phyloP scores from a whole-genome alignment of 2,888 invertebrate species.

The Lampropteryx suffumata region DNA sequence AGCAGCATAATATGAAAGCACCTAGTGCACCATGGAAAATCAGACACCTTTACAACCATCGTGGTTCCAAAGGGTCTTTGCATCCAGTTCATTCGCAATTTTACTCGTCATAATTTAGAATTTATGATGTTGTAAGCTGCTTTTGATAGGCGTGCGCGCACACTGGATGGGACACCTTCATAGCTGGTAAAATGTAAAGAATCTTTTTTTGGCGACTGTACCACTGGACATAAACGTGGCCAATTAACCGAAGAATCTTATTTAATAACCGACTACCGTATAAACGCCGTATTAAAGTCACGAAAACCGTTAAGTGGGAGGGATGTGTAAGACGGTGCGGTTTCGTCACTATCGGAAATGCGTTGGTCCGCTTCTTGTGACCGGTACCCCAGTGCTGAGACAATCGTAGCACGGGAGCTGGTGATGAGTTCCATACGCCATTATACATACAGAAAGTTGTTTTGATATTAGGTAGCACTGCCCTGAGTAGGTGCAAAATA shows the following conservation, averaged over 20 bases:
- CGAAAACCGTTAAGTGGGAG: constrained; percentile 71
- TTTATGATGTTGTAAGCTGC: background rate
- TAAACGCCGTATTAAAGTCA: constrained; percentile 69
- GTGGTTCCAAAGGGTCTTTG: background rate
- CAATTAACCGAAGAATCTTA: constrained; percentile 71
- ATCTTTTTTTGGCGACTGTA: constrained; percentile 3
- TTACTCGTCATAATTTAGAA: background rate
- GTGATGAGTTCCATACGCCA: background rate
- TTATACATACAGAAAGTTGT: no score
- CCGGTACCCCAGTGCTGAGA: constrained; percentile 48
- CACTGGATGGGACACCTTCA: no score
- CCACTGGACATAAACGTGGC: constrained; percentile 58
- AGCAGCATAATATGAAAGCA: no score
- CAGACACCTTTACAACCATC: background rate
- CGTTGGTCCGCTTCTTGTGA: constrained; percentile 61
- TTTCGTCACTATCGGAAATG: constrained; percentile 70
- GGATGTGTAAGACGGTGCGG: constrained; percentile 55
- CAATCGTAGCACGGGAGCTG: constrained; percentile 50
- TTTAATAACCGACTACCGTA: constrained; percentile 75
- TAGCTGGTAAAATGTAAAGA: no score
- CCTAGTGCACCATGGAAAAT: no score
- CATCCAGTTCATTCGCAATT: background rate
- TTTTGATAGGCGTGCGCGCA: background rate
- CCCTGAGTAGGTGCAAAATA: no score
- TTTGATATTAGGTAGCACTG: no score